Conservation (phyloP, 1,140 invertebrate species). For the Rhopalosiphum padi region DNA sequence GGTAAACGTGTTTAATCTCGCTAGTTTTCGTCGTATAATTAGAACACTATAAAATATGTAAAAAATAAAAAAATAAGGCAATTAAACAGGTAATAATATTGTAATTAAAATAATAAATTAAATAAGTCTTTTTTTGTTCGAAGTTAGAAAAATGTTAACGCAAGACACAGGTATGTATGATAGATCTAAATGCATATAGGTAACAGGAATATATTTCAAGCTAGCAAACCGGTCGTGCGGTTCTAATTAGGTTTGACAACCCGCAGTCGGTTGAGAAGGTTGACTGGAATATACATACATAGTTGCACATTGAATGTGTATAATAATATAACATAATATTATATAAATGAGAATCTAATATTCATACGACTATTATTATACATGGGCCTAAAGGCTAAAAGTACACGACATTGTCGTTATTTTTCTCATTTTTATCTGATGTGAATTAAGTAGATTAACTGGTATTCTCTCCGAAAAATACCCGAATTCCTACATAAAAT, state of each 20-base stretch:
- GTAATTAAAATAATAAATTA: neutral
- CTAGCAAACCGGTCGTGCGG: slow-evolving; percentile 39
- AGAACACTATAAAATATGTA: neutral
- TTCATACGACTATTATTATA: slow-evolving; percentile 2
- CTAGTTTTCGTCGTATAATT: neutral
- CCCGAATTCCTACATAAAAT: neutral
- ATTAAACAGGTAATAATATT: neutral
- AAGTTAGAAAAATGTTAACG: neutral
- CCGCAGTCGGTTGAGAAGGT: slow-evolving; percentile 35
- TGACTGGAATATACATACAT: neutral
- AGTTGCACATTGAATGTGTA: neutral
- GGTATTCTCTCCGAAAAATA: neutral
- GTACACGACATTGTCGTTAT: neutral
- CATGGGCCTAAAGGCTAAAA: neutral
- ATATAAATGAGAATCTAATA: slow-evolving; percentile 35
- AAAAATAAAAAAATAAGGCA: neutral
- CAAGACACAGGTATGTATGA: neutral
- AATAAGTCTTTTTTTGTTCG: neutral
- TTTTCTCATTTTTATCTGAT: neutral
- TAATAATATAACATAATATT: neutral
- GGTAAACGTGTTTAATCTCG: slow-evolving; percentile 5
- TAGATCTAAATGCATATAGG: neutral
- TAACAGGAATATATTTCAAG: slow-evolving; percentile 44
- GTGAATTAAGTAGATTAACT: neutral
- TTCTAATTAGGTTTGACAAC: slow-evolving; percentile 55